Conservation (phyloP, 2,888 invertebrate species). For the Blera fallax region DNA sequence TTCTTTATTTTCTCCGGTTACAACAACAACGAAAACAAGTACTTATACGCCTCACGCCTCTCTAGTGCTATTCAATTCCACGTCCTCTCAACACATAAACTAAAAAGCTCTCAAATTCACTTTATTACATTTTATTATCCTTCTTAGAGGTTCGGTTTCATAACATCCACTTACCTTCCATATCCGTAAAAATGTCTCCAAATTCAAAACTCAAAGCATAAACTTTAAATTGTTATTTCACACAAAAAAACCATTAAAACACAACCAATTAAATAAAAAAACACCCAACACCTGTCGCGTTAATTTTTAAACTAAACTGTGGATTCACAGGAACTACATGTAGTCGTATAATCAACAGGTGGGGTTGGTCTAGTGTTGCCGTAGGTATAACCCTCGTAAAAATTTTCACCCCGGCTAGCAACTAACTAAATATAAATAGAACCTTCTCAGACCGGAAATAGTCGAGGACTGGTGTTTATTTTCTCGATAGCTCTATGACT, state of each 20-base stretch:
- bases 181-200: neutral
- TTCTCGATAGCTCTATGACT: neutral
- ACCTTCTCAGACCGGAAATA: slow-evolving; percentile 6
- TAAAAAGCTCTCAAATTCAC: neutral
- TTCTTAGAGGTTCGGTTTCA: neutral
- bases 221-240: neutral
- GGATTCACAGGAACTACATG: slow-evolving; percentile 6
- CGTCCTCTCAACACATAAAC: neutral
- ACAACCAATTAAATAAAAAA: neutral
- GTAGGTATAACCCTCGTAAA: neutral
- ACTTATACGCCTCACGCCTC: neutral
- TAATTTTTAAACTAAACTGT: slow-evolving; percentile 63
- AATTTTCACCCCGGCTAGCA: neutral
- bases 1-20: neutral
- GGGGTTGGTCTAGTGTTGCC: slow-evolving; percentile 43
- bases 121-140: neutral
- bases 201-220: neutral
- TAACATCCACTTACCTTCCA: slow-evolving; percentile 27
- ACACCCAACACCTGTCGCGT: slow-evolving; percentile 54
- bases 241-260: neutral
- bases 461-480: neutral
- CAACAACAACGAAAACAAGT: neutral
- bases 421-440: slow-evolving; percentile 8
- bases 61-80: neutral
- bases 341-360: too few species aligned